Percentiles rank a stretch among this genome's conserved stretches.
These are phyloP conservation scores for Patagioenas fasciata DNA, from an alignment of 2,113 vertebrate genomes.

Conservation along the genomic window DNA sequence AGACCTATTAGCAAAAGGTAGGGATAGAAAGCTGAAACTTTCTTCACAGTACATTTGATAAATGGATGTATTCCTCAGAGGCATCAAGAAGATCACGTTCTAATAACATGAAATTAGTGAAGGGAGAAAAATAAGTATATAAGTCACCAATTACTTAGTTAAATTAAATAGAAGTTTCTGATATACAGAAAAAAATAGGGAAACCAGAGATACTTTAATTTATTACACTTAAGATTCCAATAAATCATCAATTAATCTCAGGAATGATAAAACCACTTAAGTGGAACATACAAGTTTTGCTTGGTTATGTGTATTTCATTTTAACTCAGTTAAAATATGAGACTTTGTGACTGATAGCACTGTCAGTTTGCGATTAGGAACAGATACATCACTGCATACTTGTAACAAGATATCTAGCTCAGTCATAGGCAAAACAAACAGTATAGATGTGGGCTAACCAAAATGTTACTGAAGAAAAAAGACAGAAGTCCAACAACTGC, in stretches of 20 bases:
- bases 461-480: neutral
- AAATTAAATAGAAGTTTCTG: neutral
- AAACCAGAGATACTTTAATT: slow-evolving; percentile 24
- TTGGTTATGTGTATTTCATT: slow-evolving; percentile 43
- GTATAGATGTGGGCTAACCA: neutral
- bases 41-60: neutral
- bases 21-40: neutral
- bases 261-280: slow-evolving; percentile 39
- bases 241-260: slow-evolving; percentile 53
- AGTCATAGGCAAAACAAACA: slow-evolving; percentile 26
- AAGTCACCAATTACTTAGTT: neutral
- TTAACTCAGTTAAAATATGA: slow-evolving; percentile 20
- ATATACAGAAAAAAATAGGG: neutral
- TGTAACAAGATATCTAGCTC: neutral
- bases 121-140: slow-evolving; percentile 24
- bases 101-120: slow-evolving; percentile 17
- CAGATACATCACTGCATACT: neutral
- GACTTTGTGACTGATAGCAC: slow-evolving; percentile 35
- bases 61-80: neutral
- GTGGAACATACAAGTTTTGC: slow-evolving; percentile 7
- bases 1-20: neutral
- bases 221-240: slow-evolving; percentile 15
- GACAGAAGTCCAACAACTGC: rapidly evolving
- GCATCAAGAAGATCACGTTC: neutral
- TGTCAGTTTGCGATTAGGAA: slow-evolving; percentile 3